Conservation (phyloP, 2,888 invertebrate genomes). For the Drosophila eohydei region DNA sequence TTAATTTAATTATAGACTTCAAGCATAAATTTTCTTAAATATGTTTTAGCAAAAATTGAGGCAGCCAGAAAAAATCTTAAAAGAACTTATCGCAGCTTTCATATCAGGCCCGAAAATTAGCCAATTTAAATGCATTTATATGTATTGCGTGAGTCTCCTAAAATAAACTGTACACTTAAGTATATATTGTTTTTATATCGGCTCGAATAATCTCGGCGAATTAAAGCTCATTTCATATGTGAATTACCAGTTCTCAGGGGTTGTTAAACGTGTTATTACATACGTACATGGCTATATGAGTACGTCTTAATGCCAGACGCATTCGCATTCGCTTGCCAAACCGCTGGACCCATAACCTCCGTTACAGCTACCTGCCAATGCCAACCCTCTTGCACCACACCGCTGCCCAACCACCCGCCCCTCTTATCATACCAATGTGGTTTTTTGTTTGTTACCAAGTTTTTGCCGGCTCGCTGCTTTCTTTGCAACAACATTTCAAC, state of each 20-base stretch:
- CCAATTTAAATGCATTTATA: background rate
- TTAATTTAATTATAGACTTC: background rate
- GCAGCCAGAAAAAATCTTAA: background rate
- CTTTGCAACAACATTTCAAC: constrained; percentile 78
- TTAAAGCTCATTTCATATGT: constrained; percentile 23
- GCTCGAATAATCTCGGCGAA: constrained; percentile 11
- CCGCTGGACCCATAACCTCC: constrained; percentile 34
- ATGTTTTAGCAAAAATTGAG: background rate
- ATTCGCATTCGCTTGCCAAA: constrained; percentile 49
- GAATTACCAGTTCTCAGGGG: constrained; percentile 39
- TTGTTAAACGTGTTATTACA: constrained; percentile 25
- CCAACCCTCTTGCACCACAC: background rate
- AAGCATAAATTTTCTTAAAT: background rate
- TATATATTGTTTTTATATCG: constrained; percentile 12
- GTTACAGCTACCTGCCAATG: constrained; percentile 27
- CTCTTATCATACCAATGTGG: constrained; percentile 17
- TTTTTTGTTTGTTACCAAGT: constrained; percentile 48
- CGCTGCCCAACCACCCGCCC: background rate
- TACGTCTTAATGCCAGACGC: constrained; percentile 43
- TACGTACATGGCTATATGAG: background rate
- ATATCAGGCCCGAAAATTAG: background rate
- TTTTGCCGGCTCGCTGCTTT: constrained; percentile 70
- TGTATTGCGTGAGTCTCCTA: background rate
- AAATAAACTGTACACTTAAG: constrained; percentile 9
- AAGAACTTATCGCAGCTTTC: background rate